phyloP scores from a whole-genome alignment of 2,113 vertebrate species.

The Pithys albifrons region DNA sequence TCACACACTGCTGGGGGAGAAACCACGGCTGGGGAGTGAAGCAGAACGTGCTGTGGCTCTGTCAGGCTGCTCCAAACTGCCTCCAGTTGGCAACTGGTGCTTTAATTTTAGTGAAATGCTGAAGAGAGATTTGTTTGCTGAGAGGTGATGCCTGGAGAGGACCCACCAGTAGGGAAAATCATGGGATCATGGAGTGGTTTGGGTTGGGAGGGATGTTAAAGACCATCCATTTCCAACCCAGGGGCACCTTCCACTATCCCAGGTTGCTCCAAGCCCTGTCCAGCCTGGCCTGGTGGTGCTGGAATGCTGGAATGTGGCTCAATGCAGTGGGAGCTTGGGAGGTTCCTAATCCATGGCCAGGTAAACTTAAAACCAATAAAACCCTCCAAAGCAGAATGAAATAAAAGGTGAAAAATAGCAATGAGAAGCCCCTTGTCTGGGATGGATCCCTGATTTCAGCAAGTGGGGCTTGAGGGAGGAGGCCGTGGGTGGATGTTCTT shows the following conservation, averaged over 20 bases:
- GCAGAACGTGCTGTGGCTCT: not conserved
- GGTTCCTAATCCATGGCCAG: not conserved
- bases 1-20: not conserved
- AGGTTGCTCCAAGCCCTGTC: not conserved
- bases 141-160: not conserved
- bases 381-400: not conserved
- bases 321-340: not conserved
- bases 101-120: not conserved
- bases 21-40: not conserved
- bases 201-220: not conserved
- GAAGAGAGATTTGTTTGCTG: not conserved
- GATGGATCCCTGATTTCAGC: not conserved
- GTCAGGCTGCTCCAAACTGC: not conserved
- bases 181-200: not conserved
- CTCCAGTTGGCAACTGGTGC: not conserved
- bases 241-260: not conserved
- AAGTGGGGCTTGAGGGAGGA: not conserved
- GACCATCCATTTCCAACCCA: not conserved
- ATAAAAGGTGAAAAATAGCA: not conserved
- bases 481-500: not conserved
- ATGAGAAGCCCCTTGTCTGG: not conserved
- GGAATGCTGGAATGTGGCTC: not conserved
- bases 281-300: not conserved
- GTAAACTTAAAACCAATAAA: not conserved
- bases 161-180: not conserved